phyloP scores from a whole-genome alignment of 1,140 invertebrate species.

The Oryzaephilus surinamensis region DNA sequence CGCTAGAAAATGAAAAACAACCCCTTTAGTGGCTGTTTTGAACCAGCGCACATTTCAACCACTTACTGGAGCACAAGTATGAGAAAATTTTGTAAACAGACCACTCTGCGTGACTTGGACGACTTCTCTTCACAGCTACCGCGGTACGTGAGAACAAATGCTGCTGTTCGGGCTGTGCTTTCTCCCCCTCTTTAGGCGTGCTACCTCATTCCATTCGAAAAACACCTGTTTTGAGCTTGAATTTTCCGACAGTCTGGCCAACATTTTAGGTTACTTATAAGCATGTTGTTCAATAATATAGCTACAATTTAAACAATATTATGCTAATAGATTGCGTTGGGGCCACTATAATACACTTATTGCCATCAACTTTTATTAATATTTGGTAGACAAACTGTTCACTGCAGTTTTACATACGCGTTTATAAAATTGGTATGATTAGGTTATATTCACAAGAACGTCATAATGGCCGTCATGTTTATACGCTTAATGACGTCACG shows the following conservation, averaged over 20 bases:
- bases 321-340: too few relatives aligned
- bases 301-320: neutral
- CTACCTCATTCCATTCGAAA: conserved; percentile 44
- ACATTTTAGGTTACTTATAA: conserved; percentile 22
- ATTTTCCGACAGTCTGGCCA: conserved; percentile 52
- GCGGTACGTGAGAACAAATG: conserved; percentile 27
- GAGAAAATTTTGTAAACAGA: conserved; percentile 5
- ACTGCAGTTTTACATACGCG: too few relatives aligned
- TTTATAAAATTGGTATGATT: too few relatives aligned
- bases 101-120: conserved; percentile 6
- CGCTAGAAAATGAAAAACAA: neutral
- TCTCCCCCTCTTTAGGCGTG: conserved; percentile 23
- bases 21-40: neutral
- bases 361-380: too few relatives aligned
- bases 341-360: too few relatives aligned
- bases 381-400: too few relatives aligned
- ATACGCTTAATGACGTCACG: too few relatives aligned
- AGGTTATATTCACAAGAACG: too few relatives aligned
- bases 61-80: too few relatives aligned
- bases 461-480: too few relatives aligned
- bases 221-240: conserved; percentile 53
- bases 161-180: too few relatives aligned
- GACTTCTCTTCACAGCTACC: conserved; percentile 20
- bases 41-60: conserved; percentile 1
- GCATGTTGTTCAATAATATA: neutral